Evolutionary conservation across 2,888 invertebrate genomes (phyloP), one percentile per base, ranked within the genome.

Genomic region (Andrena marginata): DNA sequence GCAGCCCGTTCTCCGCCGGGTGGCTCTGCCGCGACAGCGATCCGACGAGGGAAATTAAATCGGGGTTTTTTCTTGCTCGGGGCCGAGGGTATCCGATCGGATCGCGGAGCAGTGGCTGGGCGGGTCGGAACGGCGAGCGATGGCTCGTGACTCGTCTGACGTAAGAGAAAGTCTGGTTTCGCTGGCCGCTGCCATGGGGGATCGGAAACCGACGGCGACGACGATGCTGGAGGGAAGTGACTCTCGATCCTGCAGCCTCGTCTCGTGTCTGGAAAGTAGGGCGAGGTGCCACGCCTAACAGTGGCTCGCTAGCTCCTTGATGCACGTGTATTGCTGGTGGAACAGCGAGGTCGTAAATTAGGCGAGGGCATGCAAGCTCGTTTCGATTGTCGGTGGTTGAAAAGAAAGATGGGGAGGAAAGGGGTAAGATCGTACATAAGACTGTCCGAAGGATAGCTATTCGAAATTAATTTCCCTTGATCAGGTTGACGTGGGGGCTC

Each of bases 231-330:
- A 65, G 81, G 67, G 85, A 84, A 87, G 84, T 81, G 87, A 85
- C 79, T 87, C 86, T 84, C 77, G 82, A 87, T 86, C 80, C 56
- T 74, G 69, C 62, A 59, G 84, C 77, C 42, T 87, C 86, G 78
- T 83, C 85, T 76, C 78, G 81, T 65, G 49, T 69, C 84, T 77
- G 64, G 82, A 87, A 88, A 88, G 85, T 88, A 88, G 88, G 87
- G 68, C 88, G 73, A 85, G 85, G 42, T 42, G 42, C 87, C 88
- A 88, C 88, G 87, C 88, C 88, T 88, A 76, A 67, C 65, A 77
- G 63, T 60, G 77, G 67, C 77, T 75, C 60, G 73, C 63, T 31
- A 5, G 35, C 65, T 65, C 82, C 82, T 71, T 16, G 77, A 79
- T 72, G 82, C 83, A 80, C 77, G 76, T 77, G 42, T 42, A 16